Evolutionary conservation across 2,113 vertebrate genomes (phyloP), one percentile per base, ranked within the genome.

Genomic region (Ptychochromis oligacanthus): DNA sequence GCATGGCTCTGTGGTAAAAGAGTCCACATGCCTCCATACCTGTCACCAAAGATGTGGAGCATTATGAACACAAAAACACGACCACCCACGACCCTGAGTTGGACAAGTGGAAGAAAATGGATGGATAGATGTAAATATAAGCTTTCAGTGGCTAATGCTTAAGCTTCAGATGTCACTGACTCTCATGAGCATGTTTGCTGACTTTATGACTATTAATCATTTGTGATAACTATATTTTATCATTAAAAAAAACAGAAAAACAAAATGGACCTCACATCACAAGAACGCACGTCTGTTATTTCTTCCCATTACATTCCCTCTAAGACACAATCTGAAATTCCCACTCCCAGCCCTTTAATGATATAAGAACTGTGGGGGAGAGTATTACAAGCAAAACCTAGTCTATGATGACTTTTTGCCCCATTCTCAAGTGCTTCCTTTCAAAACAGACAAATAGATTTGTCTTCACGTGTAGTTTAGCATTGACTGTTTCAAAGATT

Each of bases 211-310:
- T 20, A 9, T 2, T 65, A 64, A 12, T 64, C 61, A 15, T 40
- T 64, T 64, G 65, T 70, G 10, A 52, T 70, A 31, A 72, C 17
- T 52, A 52, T 14, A n/a, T 31, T 52, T 1, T n/a, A 72, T 14
- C 43, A 52, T 26, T 52, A 72, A 10, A 52, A 52, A 52, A 70
- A 31, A 1, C 2, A 28, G 10, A 70, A 52, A 52, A 24, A 28
- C 43, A 5, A 72, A n/a, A 52, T 31, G 43, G 65, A 72, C 26
- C 26, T 52, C 0, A 72, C 4, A 0, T 14, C 0, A 2, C 28
- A 3, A 72, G 43, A 72, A 3, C 17, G 31, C 17, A 0, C 31
- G 65, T 31, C 26, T 31, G 65, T 52, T 31, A 31, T 72, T 72
- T 72, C 46, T 72, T 72, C 46, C 46, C 65, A 52, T 72, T 72